Conservation (phyloP, 2,797 vertebrate species). For the Pelochelys cantorii region DNA sequence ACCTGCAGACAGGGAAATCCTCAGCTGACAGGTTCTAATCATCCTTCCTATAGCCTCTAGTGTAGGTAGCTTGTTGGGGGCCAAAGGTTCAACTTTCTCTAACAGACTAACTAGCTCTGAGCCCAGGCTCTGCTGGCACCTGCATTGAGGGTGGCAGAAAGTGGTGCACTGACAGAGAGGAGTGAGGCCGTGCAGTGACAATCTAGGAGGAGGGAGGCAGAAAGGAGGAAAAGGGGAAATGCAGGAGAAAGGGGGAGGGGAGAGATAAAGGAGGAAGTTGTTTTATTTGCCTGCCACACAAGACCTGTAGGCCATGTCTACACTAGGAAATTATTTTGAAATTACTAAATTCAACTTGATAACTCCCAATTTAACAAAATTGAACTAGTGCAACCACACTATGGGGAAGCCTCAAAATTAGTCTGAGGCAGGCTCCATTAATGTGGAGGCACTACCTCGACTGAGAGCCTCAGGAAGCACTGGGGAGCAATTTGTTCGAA, state of each 20-base stretch:
- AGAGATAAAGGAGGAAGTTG: not conserved
- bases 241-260: not conserved
- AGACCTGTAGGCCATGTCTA: too few relatives aligned
- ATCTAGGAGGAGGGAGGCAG: rapidly evolving
- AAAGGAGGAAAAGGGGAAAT: not conserved
- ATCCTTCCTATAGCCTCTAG: not conserved
- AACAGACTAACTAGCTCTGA: not conserved
- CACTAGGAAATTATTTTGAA: too few relatives aligned
- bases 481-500: too few relatives aligned
- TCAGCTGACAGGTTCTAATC: not conserved
- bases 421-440: too few relatives aligned
- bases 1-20: not conserved
- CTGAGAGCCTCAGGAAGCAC: too few relatives aligned
- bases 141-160: rapidly evolving
- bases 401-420: too few relatives aligned
- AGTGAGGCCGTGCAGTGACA: too few relatives aligned
- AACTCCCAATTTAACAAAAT: too few relatives aligned
- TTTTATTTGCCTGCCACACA: not conserved
- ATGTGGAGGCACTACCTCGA: too few relatives aligned
- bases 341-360: too few relatives aligned
- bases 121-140: not conserved
- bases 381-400: too few relatives aligned
- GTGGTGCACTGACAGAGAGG: not conserved
- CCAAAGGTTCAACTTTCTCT: not conserved
- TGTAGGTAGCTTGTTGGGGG: not conserved